Evolutionary conservation across 2,888 invertebrate species (phyloP).

Genomic region (Drosophila subquinaria): DNA sequence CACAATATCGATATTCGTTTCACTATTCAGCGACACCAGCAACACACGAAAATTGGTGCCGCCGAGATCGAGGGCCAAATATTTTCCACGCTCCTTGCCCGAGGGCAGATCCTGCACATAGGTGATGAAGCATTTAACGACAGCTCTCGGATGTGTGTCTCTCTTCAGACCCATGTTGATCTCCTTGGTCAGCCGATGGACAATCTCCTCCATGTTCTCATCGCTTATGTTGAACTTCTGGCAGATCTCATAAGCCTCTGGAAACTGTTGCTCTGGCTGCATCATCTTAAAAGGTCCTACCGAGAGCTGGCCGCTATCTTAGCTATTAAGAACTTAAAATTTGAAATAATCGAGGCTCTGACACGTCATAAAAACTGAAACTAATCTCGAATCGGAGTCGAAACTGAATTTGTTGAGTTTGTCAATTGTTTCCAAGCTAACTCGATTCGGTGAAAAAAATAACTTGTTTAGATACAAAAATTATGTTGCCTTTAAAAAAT

Average conservation of each 20-base stretch:
- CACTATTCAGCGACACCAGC: conserved; percentile 91
- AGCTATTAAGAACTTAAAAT: conserved; percentile 21
- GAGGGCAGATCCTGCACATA: conserved; percentile 97
- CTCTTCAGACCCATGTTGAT: conserved; percentile 92
- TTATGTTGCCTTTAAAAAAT: no score
- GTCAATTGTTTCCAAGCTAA: neutral
- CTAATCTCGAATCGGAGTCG: neutral
- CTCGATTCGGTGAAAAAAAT: neutral
- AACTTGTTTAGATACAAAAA: neutral
- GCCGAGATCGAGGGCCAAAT: conserved; percentile 97
- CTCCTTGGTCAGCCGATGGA: conserved; percentile 90
- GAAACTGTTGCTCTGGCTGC: neutral
- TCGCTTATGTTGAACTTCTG: conserved; percentile 89
- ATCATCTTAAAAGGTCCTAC: conserved; percentile 95
- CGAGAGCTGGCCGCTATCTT: neutral
- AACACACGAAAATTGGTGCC: conserved; percentile 98
- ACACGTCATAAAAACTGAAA: neutral
- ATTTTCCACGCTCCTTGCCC: conserved; percentile 96
- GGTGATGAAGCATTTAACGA: conserved; percentile 96
- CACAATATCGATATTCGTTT: conserved; percentile 93
- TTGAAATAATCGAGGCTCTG: neutral
- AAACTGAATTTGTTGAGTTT: neutral
- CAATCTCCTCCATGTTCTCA: conserved; percentile 90
- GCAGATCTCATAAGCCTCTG: conserved; percentile 91
- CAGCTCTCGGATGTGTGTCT: conserved; percentile 90